Base-by-base conservation (phyloP, 92 coral and sea anemone genomes). In the Montipora capitata region DNA sequence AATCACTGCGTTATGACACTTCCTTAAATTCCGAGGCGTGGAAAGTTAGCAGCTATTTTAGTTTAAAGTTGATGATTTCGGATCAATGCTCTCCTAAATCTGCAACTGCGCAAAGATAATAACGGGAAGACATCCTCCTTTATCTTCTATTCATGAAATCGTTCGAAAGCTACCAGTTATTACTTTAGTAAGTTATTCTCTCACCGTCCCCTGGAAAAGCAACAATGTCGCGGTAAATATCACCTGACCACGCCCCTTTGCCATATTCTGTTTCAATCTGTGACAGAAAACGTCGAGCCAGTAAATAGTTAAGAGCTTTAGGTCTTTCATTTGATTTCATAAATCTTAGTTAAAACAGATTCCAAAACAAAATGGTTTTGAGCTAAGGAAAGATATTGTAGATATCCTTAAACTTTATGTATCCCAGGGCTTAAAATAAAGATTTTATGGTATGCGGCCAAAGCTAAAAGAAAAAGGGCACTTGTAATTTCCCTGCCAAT, bases 201-300 rank as follows among this genome's bases (percentile, higher is more conserved):
- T 88, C 89, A 96, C 99, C 96, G 67, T 93, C 98, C 10, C 94
- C 96, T 72, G 99, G 99, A 73, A 96, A 96, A 8, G 91, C 89
- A 14, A 96, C 97, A 3, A 95, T 70, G 74, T 96, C 99, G 15
- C 85, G 88, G 83, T 92, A 95, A 35, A 96, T 89, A 52, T 90
- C 85, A 7, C 99, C 99, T 43, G 99, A 94, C 99, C 99, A 96
- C 48, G 98, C 99, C 10, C 99, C 99, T 86, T 96, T 96, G 7
- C 99, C 99, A 43, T 96, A 96, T 75, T 94, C 96, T 38, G 99
- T 95, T 73, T 96, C 96, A 57, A 96, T 96, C 99, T 96, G 68
- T 0, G 10, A 10, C 4, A 39, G 10, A 52, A 3, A 56, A 49
- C 35, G 61, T 3, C n/a, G 5, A 42, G 61, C 7, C 20, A 16